Evolutionary conservation across 2,113 vertebrate species (phyloP), one percentile per base, ranked within the genome.

Genomic region (Ctenodactylus gundi): DNA sequence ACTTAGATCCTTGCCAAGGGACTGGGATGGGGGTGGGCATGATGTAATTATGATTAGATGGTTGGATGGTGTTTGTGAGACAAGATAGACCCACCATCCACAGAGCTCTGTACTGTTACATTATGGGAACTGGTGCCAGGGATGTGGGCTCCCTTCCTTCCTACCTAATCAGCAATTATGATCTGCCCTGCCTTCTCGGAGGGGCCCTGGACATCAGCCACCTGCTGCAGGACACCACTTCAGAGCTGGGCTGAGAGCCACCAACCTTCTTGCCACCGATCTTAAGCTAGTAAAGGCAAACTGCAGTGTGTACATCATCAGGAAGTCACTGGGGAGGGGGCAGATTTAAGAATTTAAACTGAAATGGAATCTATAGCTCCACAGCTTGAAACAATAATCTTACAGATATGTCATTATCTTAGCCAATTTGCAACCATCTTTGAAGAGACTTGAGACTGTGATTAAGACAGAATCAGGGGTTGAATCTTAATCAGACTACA

Each of bases 131-230:
- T 44, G 83, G 41, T 93, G 80, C 94, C 95, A 95, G 44, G 29
- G 55, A 90, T 11, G 62, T 34, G 44, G 36, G 14, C 62, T 23
- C 67, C 51, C 84, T 73, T 25, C n/a, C 55, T 82, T 85, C 65
- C 84, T 93, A 88, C 51, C 87, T 92, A 95, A 87, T 96, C 60
- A 93, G 90, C 17, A 39, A 90, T 96, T 93, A 97, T 39, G 60
- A 95, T 93, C 70, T 94, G 55, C 76, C 51, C 83, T 94, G 87
- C 49, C 76, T 96, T 88, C 67, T 97, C 87, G 2, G 9, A 75
- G 76, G 76, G 60, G 29, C n/a, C 9, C 60, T 49, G 85, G 92
- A 92, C 41, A 77, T 60, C 25, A 93, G 94, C 93, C 94, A 93
- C 90, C 84, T 87, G 84, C 87, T 94, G 23, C 62, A 96, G 94